Conservation (phyloP, 2,888 invertebrate species). For the Chesias legatella region DNA sequence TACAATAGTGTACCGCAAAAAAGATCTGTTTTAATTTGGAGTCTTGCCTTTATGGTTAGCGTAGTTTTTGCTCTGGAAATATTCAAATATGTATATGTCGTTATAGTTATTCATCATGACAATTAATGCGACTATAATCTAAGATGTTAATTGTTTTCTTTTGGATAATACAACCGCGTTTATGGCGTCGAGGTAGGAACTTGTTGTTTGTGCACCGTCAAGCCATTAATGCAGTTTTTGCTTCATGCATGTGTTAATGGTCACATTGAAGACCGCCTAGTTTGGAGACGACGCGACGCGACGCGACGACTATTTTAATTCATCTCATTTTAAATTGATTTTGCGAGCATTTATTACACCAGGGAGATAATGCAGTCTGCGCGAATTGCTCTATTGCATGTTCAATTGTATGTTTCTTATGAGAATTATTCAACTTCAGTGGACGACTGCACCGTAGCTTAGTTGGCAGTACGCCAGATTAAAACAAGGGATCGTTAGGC, state of each 20-base stretch:
- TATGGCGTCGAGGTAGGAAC: slow-evolving; percentile 16
- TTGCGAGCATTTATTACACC: slow-evolving; percentile 11
- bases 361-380: not conserved
- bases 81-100: slow-evolving; percentile 8
- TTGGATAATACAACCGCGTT: slow-evolving; percentile 1
- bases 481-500: no score
- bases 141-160: slow-evolving; percentile 7
- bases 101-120: not conserved
- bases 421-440: no score
- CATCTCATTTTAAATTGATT: slow-evolving; percentile 17
- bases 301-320: slow-evolving; percentile 15
- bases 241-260: slow-evolving; percentile 18
- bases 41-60: no score
- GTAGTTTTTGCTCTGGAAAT: slow-evolving; percentile 8
- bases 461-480: no score
- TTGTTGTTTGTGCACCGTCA: slow-evolving; percentile 19
- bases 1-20: no score
- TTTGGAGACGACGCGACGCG: slow-evolving; percentile 9
- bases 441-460: no score
- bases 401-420: no score
- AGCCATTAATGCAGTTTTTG: slow-evolving; percentile 20
- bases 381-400: not conserved
- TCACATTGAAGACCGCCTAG: slow-evolving; percentile 4
- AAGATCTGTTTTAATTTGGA: no score
- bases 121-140: slow-evolving; percentile 7